These are phyloP conservation scores for Machaerirhynchus nigripectus DNA, from an alignment of 2,113 vertebrate genomes.

Conservation along the genomic window DNA sequence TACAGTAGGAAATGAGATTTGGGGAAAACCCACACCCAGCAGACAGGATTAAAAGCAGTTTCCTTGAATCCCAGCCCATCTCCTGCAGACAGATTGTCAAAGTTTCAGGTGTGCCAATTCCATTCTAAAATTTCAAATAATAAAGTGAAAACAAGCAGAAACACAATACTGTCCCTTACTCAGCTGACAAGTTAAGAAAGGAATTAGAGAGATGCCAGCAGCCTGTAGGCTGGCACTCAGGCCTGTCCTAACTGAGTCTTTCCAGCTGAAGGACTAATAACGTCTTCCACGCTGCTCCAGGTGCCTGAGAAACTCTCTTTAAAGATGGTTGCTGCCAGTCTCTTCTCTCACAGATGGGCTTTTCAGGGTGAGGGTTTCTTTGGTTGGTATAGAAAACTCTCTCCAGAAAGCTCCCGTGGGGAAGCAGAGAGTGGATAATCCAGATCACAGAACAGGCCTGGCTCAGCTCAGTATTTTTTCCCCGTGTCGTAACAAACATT, in stretches of 20 bases:
- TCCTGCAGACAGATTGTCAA: neutral
- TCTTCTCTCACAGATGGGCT: neutral
- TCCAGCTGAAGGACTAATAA: neutral
- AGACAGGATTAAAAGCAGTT: slow-evolving; percentile 7
- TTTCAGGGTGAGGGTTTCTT: neutral
- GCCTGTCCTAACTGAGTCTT: neutral
- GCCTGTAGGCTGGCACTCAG: neutral
- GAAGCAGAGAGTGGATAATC: neutral
- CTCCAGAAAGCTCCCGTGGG: neutral
- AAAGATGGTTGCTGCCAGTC: neutral
- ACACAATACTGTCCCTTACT: neutral
- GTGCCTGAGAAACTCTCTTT: neutral
- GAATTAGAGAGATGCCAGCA: neutral
- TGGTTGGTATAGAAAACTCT: neutral
- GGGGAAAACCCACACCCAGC: neutral
- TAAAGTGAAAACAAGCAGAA: neutral
- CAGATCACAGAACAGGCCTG: neutral
- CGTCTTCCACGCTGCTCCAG: neutral
- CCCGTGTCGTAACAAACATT: slow-evolving; percentile 25
- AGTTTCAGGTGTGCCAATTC: neutral
- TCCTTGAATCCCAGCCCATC: neutral
- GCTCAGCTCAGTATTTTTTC: neutral
- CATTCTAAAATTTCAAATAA: neutral
- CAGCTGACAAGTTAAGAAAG: neutral
- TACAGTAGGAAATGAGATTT: neutral